These are phyloP conservation scores for Parapsyche elsis DNA, from an alignment of 1,140 invertebrate genomes.

Conservation along the genomic window DNA sequence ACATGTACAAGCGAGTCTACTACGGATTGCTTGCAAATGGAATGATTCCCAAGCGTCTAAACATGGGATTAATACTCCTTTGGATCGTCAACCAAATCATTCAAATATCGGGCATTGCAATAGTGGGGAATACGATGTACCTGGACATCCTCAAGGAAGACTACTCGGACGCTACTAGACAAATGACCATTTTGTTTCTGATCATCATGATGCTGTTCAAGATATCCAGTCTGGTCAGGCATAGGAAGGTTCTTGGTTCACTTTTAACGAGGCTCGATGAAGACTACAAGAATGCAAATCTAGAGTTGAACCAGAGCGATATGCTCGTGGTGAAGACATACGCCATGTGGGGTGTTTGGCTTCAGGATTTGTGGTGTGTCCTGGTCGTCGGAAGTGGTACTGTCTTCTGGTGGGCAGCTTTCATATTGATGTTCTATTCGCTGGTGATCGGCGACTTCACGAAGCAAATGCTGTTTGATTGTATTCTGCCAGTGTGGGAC, in stretches of 20 bases:
- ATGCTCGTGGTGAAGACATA: constrained; percentile 33
- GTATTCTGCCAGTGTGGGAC: constrained; percentile 23
- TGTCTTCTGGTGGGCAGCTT: constrained; percentile 13
- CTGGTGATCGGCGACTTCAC: neutral
- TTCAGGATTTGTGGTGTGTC: constrained; percentile 37
- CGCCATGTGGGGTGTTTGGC: constrained; percentile 9
- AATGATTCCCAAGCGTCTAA: constrained; percentile 15
- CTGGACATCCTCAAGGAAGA: constrained; percentile 13
- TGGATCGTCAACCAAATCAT: neutral
- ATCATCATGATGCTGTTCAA: constrained; percentile 39
- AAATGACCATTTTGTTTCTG: constrained; percentile 45
- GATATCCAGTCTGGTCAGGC: constrained; percentile 16
- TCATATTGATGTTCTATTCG: constrained; percentile 38
- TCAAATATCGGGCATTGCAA: neutral
- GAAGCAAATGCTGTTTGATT: constrained; percentile 48
- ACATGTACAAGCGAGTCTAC: constrained; percentile 26
- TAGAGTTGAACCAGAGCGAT: constrained; percentile 23
- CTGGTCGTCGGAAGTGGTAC: constrained; percentile 8
- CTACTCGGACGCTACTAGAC: constrained; percentile 43
- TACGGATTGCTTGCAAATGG: constrained; percentile 27
- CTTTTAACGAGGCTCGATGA: constrained; percentile 37
- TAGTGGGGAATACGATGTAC: neutral
- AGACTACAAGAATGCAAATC: constrained; percentile 38
- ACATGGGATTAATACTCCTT: neutral
- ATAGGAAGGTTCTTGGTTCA: constrained; percentile 26